Percentiles rank a stretch among this genome's conserved stretches.
These are phyloP conservation scores for Apoda limacodes DNA, from an alignment of 2,888 invertebrate species.

Conservation along the genomic window DNA sequence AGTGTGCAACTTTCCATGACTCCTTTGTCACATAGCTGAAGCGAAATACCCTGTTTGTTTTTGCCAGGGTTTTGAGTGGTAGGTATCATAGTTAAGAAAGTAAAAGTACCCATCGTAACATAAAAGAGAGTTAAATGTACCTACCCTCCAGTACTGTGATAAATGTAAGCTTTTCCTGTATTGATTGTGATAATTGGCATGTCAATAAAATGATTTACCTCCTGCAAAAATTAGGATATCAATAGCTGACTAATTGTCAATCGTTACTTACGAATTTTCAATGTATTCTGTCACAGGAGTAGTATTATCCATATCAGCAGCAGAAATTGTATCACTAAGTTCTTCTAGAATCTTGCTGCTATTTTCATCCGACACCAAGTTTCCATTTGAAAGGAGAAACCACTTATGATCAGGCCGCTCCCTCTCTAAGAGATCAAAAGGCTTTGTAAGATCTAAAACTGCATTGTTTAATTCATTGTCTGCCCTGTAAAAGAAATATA, in stretches of 20 bases:
- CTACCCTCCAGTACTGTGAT: too few species aligned
- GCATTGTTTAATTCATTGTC: too few species aligned
- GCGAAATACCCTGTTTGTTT: too few species aligned
- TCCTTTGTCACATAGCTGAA: too few species aligned
- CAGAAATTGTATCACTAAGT: constrained; percentile 30
- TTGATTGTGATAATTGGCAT: not conserved
- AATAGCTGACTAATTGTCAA: not conserved
- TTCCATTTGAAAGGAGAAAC: constrained; percentile 44
- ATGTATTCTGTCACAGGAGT: constrained; percentile 37
- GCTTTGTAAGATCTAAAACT: constrained; percentile 67
- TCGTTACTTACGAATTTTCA: constrained; percentile 33
- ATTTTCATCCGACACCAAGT: constrained; percentile 28
- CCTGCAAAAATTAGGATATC: not conserved
- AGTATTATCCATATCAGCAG: constrained; percentile 37
- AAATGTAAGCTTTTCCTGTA: too few species aligned
- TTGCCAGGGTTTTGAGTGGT: too few species aligned
- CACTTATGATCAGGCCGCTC: constrained; percentile 35
- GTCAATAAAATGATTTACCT: not conserved
- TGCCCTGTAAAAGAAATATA: too few species aligned
- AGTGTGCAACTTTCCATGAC: too few species aligned
- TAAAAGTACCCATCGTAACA: too few species aligned
- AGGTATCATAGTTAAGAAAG: too few species aligned
- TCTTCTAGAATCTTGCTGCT: constrained; percentile 29
- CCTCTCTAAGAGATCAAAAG: constrained; percentile 43
- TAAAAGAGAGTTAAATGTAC: too few species aligned